Evolutionary conservation across 2,797 vertebrate species (phyloP).

Genomic region (Channa striata): DNA sequence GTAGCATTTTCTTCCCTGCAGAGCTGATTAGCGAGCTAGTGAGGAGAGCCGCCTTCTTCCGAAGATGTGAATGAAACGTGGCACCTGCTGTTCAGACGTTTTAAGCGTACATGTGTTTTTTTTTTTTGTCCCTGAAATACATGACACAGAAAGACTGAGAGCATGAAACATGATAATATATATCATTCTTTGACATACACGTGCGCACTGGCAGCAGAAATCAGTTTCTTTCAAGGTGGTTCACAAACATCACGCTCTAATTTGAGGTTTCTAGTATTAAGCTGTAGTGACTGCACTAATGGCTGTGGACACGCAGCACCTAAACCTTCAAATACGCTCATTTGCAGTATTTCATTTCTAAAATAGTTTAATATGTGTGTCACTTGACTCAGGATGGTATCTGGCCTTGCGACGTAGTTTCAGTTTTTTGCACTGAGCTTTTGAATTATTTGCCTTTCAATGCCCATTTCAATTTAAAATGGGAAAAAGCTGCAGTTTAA

Average conservation of each 20-base stretch:
- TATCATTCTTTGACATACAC: slow-evolving; percentile 26
- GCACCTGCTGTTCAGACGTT: slow-evolving; percentile 21
- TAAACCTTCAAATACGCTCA: slow-evolving; percentile 31
- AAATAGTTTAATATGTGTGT: slow-evolving; percentile 44
- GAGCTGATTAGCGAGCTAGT: slow-evolving; percentile 31
- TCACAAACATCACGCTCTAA: slow-evolving; percentile 18
- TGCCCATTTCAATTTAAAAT: slow-evolving; percentile 4
- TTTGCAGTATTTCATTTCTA: slow-evolving; percentile 37
- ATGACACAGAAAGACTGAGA: slow-evolving; percentile 7
- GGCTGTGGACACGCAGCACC: slow-evolving; percentile 22
- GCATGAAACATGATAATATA: slow-evolving; percentile 31
- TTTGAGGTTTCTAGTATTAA: slow-evolving; percentile 31
- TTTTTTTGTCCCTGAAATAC: slow-evolving; percentile 13
- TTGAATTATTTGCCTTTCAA: slow-evolving; percentile 20
- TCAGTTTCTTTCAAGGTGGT: slow-evolving; percentile 28
- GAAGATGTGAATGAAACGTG: slow-evolving; percentile 29
- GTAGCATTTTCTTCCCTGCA: slow-evolving; percentile 38
- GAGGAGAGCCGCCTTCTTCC: slow-evolving; percentile 12
- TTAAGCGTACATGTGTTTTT: slow-evolving; percentile 20
- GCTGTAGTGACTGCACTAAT: slow-evolving; percentile 27
- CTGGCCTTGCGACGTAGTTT: slow-evolving; percentile 18
- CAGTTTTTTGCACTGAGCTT: not conserved
- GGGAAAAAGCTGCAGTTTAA: not conserved
- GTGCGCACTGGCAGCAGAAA: slow-evolving; percentile 30
- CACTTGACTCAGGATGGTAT: slow-evolving; percentile 7